A percentile compares a stretch with the other conserved stretches of the same genome.
Conservation (phyloP, 2,888 invertebrate genomes). For the Osmoderma eremita region DNA sequence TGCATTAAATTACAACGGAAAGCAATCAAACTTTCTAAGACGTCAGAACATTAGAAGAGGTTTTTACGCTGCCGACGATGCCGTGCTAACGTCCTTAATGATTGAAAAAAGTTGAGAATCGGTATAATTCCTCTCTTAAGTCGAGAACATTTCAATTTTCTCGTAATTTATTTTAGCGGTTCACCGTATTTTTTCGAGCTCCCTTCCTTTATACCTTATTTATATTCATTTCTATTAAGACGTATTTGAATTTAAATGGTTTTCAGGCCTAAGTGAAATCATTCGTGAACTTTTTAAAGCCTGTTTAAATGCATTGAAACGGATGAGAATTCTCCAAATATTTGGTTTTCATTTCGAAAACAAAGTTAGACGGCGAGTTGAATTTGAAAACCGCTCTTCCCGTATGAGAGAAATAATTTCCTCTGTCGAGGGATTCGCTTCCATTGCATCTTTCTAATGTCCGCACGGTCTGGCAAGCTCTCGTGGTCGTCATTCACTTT, state of each 20-base stretch:
- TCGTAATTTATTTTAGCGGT: constrained; percentile 38
- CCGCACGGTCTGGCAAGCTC: neutral
- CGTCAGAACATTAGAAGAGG: constrained; percentile 5
- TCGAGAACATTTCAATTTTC: constrained; percentile 40
- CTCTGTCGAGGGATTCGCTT: neutral
- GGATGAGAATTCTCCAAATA: constrained; percentile 45
- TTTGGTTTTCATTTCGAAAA: constrained; percentile 50
- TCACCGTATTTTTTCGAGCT: constrained; percentile 3
- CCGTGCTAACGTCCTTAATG: constrained; percentile 39
- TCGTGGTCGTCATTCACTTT: constrained; percentile 15
- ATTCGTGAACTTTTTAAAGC: constrained; percentile 49
- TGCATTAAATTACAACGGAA: constrained; percentile 9
- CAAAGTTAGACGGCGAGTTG: constrained; percentile 43
- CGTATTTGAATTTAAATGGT: constrained; percentile 46
- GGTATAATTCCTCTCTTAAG: constrained; percentile 36
- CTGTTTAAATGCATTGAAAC: constrained; percentile 52
- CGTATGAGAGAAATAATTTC: constrained; percentile 25
- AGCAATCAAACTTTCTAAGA: constrained; percentile 28
- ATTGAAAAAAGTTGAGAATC: constrained; percentile 41
- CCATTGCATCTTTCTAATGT: constrained; percentile 1
- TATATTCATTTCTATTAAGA: constrained; percentile 43
- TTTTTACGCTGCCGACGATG: constrained; percentile 1
- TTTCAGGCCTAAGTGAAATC: constrained; percentile 45
- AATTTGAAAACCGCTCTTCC: constrained; percentile 38
- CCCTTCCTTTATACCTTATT: constrained; percentile 34